Evolutionary conservation across 1,140 invertebrate genomes (phyloP).

Genomic region (Drosophila setifemur): DNA sequence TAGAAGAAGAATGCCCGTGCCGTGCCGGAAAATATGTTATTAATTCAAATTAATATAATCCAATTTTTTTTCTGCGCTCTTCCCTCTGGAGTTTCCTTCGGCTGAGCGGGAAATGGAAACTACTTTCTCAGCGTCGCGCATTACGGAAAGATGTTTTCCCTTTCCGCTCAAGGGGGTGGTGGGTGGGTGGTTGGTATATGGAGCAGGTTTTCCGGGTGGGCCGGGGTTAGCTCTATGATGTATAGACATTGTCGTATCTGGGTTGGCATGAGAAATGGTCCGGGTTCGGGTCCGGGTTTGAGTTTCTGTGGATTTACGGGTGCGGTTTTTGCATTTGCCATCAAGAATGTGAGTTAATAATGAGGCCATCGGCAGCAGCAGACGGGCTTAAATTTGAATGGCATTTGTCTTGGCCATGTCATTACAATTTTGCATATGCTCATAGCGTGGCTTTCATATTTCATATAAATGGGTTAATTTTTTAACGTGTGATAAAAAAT

Average conservation of each 20-base stretch:
- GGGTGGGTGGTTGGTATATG: too few relatives aligned
- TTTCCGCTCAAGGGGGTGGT: slow-evolving; percentile 16
- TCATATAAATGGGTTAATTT: neutral
- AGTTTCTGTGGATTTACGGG: slow-evolving; percentile 15
- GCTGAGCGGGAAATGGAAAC: slow-evolving; percentile 60
- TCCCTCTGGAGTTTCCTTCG: slow-evolving; percentile 1
- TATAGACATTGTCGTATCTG: slow-evolving; percentile 58
- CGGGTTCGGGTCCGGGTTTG: neutral
- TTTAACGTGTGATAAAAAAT: too few relatives aligned
- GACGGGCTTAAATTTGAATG: slow-evolving; percentile 16
- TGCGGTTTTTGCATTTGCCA: slow-evolving; percentile 38
- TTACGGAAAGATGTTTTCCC: slow-evolving; percentile 57
- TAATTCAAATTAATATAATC: slow-evolving; percentile 81
- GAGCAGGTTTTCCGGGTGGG: neutral
- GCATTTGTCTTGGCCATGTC: slow-evolving; percentile 24
- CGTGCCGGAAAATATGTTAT: slow-evolving; percentile 75
- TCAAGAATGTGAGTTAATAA: slow-evolving; percentile 33
- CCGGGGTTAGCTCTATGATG: slow-evolving; percentile 36
- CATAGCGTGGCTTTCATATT: neutral
- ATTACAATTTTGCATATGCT: slow-evolving; percentile 3
- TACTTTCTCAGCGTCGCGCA: slow-evolving; percentile 59
- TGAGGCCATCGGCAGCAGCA: slow-evolving; percentile 21
- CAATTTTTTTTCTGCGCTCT: slow-evolving; percentile 40
- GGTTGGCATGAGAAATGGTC: slow-evolving; percentile 32
- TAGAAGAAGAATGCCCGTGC: slow-evolving; percentile 28